Base-by-base conservation (phyloP, 2,888 invertebrate genomes). In the Microchrysa polita region DNA sequence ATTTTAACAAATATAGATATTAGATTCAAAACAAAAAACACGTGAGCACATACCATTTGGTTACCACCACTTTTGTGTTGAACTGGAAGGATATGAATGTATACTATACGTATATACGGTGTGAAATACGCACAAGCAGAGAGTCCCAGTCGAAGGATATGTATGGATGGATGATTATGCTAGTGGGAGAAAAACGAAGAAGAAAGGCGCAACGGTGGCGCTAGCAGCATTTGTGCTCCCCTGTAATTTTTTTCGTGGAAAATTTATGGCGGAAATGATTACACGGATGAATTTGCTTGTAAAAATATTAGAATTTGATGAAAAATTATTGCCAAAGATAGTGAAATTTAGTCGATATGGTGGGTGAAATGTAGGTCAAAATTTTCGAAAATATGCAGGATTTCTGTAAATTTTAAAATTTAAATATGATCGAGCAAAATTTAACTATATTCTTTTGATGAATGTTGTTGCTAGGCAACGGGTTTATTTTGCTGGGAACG, bases 241-340 rank as follows among this genome's bases (percentile, higher is more conserved):
- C 60, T 23, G 1, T 27, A 5, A n/a, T 34, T 34, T 34, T 34
- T 34, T 34, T 34, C 27, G 27, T 52, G 63, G 60, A 75, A 73
- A 75, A 75, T 75, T 75, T 75, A 73, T 75, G 69, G 73, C 73
- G 75, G 75, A 75, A 75, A 65, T 69, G 75, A 75, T 75, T 75
- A 75, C 75, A 75, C 73, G 75, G 73, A 75, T 73, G 73, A 63
- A 73, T 75, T 71, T 73, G 65, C 73, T 63, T 71, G 75, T 73
- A 75, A 75, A 75, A 75, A 73, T 75, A 73, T 75, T 73, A 73
- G 75, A 73, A 75, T 73, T 75, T 73, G 75, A 75, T 73, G 73
- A 71, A 73, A 75, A 75, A 67, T 75, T 75, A 69, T 71, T 44
- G 72, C 48, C 14, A 40, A 52, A 16, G 53, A 63, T 55, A 18